phyloP scores from a whole-genome alignment of 2,113 vertebrate genomes.

The Ailurus styani region DNA sequence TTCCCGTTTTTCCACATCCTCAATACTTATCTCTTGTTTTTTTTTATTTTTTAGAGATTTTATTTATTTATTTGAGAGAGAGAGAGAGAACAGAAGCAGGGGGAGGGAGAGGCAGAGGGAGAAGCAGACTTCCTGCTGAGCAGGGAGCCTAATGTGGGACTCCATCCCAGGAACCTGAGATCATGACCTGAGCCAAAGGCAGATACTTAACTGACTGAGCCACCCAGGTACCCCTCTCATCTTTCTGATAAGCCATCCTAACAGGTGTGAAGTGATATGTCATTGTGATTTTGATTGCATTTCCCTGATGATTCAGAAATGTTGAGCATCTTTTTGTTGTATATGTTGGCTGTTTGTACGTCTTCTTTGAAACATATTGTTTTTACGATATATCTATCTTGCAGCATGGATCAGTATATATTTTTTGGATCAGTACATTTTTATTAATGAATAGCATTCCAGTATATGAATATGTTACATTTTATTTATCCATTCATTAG shows the following conservation, averaged over 20 bases:
- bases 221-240: no score
- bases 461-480: not conserved
- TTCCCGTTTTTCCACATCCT: not conserved
- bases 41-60: no score
- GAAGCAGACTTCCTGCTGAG: no score
- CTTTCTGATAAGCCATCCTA: not conserved
- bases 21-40: not conserved
- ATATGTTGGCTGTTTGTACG: not conserved
- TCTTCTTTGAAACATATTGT: not conserved
- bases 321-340: not conserved
- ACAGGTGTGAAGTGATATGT: not conserved
- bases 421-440: not conserved
- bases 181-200: no score
- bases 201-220: no score
- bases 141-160: no score
- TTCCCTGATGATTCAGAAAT: not conserved
- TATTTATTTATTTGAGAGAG: no score
- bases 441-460: not conserved
- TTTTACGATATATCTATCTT: not conserved
- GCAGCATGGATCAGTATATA: not conserved
- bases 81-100: no score
- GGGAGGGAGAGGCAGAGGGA: no score
- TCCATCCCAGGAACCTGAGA: no score
- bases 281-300: not conserved
- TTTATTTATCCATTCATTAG: not conserved